Base-by-base conservation (phyloP, 2,888 invertebrate species). In the Onchidella celtica region DNA sequence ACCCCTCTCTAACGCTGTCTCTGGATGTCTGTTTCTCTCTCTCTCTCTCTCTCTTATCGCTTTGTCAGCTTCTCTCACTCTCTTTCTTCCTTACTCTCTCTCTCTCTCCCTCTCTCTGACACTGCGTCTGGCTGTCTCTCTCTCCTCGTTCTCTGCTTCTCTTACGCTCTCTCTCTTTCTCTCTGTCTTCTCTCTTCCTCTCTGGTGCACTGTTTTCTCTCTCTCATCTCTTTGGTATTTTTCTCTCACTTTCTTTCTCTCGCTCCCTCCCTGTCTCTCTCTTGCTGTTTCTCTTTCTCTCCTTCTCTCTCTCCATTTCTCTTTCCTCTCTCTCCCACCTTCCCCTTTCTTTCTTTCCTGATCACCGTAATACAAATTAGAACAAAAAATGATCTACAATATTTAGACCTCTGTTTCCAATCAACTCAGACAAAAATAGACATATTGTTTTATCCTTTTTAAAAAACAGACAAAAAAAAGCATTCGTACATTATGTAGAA, bases 51-150 rank as follows among this genome's bases (percentile, higher is more conserved):
- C 3, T 57, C 1, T 74, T 21, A 47, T 47, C 47, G 9, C 6
- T n/a, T n/a, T 32, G n/a, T 61, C 17, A 24, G 9, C 32, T 11
- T 61, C 36, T 32, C 6, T 61, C 61, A 34, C 36, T 61, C 34
- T 74, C 36, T 61, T 34, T 74, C 36, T 61, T n/a, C 34, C 36
- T 65, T 24, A 27, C 11, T 32, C 32, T 57, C 32, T 57, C 74
- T 61, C 59, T 74, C 59, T 61, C 24, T 74, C 74, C 61, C 57
- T 74, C 61, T 32, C 59, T 61, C 61, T 61, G 27, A 59, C 36
- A 11, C 21, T 70, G 24, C 47, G n/a, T 70, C 40, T 40, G 1
- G 24, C 27, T 47, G 11, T 72, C 47, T 38, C 24, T 27, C 29
- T 6, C 27, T 21, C 47, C 27, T 47, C 55, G 29, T 57, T 29